These are phyloP conservation scores for Eilema depressum DNA, from an alignment of 2,888 invertebrate genomes.

Conservation along the genomic window DNA sequence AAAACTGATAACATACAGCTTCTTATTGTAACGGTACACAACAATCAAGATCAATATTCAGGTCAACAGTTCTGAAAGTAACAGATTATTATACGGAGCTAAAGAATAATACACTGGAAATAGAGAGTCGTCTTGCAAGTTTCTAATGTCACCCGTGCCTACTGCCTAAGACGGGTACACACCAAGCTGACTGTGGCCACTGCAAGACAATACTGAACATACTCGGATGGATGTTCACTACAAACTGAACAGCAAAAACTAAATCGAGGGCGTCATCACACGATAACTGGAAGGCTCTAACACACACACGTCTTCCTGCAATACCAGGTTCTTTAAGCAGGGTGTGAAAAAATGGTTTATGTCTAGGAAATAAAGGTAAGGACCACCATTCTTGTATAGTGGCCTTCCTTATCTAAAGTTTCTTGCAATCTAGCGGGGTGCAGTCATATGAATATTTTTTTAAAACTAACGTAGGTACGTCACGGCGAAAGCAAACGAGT, in stretches of 20 bases:
- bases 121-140: conserved; percentile 10
- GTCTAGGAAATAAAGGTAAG: too few relatives aligned
- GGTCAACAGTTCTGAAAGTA: conserved; percentile 51
- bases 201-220: neutral
- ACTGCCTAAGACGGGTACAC: neutral
- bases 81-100: conserved; percentile 30
- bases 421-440: neutral
- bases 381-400: too few relatives aligned
- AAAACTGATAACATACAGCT: conserved; percentile 34
- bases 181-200: neutral
- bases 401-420: neutral
- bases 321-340: too few relatives aligned
- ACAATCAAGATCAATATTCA: conserved; percentile 53
- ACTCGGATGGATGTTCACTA: too few relatives aligned
- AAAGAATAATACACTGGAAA: conserved; percentile 12
- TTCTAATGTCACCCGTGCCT: conserved; percentile 16
- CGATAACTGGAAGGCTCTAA: neutral
- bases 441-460: too few relatives aligned
- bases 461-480: neutral
- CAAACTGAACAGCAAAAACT: too few relatives aligned
- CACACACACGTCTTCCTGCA: neutral
- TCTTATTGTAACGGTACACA: conserved; percentile 44
- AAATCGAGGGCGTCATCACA: neutral
- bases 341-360: too few relatives aligned
- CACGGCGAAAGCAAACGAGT: neutral